A percentile compares a stretch with the other conserved stretches of the same genome.
These are phyloP conservation scores for Malthinus flaveolus DNA, from an alignment of 2,888 invertebrate genomes.

Conservation along the genomic window DNA sequence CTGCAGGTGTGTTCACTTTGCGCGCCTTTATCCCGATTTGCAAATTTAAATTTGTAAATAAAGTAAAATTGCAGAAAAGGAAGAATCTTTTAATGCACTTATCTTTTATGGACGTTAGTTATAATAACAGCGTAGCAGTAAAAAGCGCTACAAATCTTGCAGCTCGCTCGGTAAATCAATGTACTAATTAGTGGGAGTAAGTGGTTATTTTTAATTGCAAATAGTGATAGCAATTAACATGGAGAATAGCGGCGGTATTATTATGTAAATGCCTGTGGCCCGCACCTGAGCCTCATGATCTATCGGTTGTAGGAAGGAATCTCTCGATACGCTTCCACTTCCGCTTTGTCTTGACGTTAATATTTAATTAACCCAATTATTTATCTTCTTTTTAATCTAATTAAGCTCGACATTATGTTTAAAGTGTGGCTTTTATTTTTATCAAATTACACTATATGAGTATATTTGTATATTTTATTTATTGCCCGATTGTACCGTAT, in stretches of 20 bases:
- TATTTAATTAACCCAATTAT: slow-evolving; percentile 26
- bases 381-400: slow-evolving; percentile 9
- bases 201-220: slow-evolving; percentile 43
- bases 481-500: no score
- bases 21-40: no score
- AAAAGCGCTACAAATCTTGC: slow-evolving; percentile 36
- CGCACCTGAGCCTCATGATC: slow-evolving; percentile 29
- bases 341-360: slow-evolving; percentile 23
- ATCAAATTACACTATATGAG: no score
- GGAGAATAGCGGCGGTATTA: slow-evolving; percentile 30
- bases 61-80: no score
- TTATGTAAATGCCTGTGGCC: slow-evolving; percentile 29
- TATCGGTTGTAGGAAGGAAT: slow-evolving; percentile 21
- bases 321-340: slow-evolving; percentile 20
- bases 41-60: no score
- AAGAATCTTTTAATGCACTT: no score
- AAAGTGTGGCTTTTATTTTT: no score
- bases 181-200: slow-evolving; percentile 37
- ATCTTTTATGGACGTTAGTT: slow-evolving; percentile 2
- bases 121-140: slow-evolving; percentile 27
- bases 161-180: slow-evolving; percentile 36
- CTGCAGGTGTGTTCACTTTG: no score
- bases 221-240: slow-evolving; percentile 42
- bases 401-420: no score
- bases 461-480: no score